phyloP scores from a whole-genome alignment of 2,113 vertebrate genomes.

The Lamprotornis superbus region DNA sequence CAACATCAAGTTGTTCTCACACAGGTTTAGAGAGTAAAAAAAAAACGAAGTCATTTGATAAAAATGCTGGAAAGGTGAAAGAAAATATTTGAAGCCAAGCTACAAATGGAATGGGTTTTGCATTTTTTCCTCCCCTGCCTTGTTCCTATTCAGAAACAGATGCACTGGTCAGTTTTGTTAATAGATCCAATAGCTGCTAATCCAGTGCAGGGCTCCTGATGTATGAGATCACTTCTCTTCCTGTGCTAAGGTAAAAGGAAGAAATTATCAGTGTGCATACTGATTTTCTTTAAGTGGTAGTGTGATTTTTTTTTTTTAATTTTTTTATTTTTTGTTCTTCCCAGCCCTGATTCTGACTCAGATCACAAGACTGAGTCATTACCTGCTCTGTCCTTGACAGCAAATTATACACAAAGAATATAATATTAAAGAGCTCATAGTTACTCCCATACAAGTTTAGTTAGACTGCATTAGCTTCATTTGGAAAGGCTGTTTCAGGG shows the following conservation, averaged over 20 bases:
- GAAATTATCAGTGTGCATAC: neutral
- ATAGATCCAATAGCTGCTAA: neutral
- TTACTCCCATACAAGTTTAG: neutral
- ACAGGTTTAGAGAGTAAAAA: neutral
- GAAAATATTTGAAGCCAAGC: constrained; percentile 7
- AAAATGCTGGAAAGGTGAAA: constrained; percentile 32
- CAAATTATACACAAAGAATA: neutral
- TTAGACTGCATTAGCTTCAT: neutral
- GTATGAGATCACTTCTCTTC: neutral
- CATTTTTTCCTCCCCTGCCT: neutral
- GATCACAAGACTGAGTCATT: neutral
- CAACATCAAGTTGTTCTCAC: constrained; percentile 7
- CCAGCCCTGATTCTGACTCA: neutral
- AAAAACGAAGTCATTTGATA: constrained; percentile 14
- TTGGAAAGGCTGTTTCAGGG: neutral
- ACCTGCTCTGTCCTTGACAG: neutral
- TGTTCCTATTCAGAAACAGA: neutral
- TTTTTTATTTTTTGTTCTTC: neutral
- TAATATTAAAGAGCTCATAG: neutral
- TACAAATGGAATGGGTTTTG: neutral
- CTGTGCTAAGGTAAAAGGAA: neutral
- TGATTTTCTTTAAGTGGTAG: neutral
- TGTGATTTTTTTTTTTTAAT: neutral
- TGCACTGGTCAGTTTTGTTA: neutral
- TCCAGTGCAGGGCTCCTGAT: neutral